Percentiles rank a stretch among this genome's conserved stretches.
phyloP scores from a whole-genome alignment of 2,797 vertebrate species.

The Pseudocheirus occidentalis region DNA sequence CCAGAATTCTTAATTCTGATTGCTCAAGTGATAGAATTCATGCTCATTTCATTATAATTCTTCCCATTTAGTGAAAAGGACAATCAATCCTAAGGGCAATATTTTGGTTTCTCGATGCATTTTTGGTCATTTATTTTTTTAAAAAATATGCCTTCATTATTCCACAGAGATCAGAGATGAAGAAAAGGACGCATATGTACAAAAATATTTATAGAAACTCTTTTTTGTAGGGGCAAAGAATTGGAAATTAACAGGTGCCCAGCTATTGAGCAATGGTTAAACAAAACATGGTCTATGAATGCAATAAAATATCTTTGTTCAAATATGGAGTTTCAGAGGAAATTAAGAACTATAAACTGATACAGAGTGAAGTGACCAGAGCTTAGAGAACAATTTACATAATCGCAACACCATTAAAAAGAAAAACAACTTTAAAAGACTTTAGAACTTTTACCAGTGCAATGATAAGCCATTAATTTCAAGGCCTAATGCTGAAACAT shows the following conservation, averaged over 20 bases:
- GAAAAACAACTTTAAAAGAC: not conserved
- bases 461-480: not conserved
- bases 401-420: not conserved
- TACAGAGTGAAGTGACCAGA: not conserved
- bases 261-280: not conserved
- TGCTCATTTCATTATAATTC: not conserved
- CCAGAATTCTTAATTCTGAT: conserved; percentile 66
- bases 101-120: conserved; percentile 67
- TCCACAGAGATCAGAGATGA: not conserved
- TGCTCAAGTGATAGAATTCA: conserved; percentile 70
- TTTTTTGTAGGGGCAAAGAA: not conserved
- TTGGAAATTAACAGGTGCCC: not conserved
- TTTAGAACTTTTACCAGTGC: not conserved
- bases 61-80: not conserved
- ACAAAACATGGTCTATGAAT: not conserved
- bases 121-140: not conserved
- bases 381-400: not conserved
- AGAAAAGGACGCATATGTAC: not conserved
- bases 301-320: not conserved
- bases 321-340: not conserved
- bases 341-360: not conserved
- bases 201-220: not conserved
- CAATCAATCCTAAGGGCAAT: conserved; percentile 45
- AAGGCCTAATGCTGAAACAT: not conserved
- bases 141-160: not conserved